phyloP scores from a whole-genome alignment of 2,797 vertebrate genomes.

The Aplochiton taeniatus region DNA sequence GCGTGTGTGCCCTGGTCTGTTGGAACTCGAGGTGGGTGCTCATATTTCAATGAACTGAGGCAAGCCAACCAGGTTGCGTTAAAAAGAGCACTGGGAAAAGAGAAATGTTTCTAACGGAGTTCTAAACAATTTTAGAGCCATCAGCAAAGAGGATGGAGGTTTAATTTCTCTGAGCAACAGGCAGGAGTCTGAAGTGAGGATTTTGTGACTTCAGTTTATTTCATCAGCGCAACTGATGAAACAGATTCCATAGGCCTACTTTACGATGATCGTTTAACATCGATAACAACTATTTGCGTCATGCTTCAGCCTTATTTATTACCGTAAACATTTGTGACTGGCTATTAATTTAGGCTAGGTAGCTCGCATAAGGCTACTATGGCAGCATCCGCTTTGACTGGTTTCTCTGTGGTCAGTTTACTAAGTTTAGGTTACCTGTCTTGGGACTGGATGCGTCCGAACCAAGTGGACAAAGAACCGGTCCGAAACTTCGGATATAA shows the following conservation, averaged over 20 bases:
- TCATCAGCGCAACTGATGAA: not conserved
- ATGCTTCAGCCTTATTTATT: not conserved
- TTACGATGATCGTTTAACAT: not conserved
- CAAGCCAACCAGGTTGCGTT: slow-evolving; percentile 63
- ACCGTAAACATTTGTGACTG: too few species aligned
- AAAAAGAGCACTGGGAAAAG: slow-evolving; percentile 52
- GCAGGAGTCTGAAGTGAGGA: not conserved
- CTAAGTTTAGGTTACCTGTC: slow-evolving; percentile 93
- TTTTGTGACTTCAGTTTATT: not conserved
- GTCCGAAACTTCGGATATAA: slow-evolving; percentile 55
- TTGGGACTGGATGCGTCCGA: slow-evolving; percentile 91
- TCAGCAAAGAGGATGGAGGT: slow-evolving; percentile 38
- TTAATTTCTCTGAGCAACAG: slow-evolving; percentile 11
- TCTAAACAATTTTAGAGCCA: slow-evolving; percentile 44
- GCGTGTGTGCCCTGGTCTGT: not conserved
- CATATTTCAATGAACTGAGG: slow-evolving; percentile 57
- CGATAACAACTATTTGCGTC: slow-evolving; percentile 2
- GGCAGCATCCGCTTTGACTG: slow-evolving; percentile 86
- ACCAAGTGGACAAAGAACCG: slow-evolving; percentile 82
- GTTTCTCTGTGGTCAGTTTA: slow-evolving; percentile 91
- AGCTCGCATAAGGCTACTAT: slow-evolving; percentile 47
- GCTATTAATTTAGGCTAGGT: slow-evolving; percentile 7
- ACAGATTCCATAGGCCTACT: not conserved
- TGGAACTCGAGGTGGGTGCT: slow-evolving; percentile 25
- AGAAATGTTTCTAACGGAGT: slow-evolving; percentile 58